Base-by-base conservation (phyloP, 2,888 invertebrate species). In the Netelia inedita region DNA sequence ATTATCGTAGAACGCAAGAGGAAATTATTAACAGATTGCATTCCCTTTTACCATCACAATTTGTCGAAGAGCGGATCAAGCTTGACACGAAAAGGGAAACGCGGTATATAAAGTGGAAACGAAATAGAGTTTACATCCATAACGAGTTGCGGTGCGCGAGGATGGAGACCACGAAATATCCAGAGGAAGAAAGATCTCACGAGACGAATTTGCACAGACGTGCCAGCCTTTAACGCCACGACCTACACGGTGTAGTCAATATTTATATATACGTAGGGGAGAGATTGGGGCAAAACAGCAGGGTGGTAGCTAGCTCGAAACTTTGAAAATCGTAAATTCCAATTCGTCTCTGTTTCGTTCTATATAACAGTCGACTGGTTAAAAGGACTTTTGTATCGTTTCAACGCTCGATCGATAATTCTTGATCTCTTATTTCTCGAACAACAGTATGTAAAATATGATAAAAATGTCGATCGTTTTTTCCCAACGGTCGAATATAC, bases 61-160 rank as follows among this genome's bases (percentile, higher is more conserved):
- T 46, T 14, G 11, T 46, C 46, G 46, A 14, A 6, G 6, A 5
- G 75, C 65, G 35, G 46, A 1, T 10, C 46, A 8, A 10, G 14
- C 46, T 55, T 78, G 23, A 43, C 21, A 50, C 69, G 69, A 81
- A 81, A 81, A 81, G 75, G 81, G 75, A 81, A 75, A 75, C 71
- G 21, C 63, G 53, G 63, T 59, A 21, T 68, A 68, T 46, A 21
- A 59, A 53, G 74, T 61, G n/a, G 57, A 23, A 69, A 41, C 23
- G 75, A 65, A 81, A 75, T 59, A 35, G 16, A 21, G 61, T 23
- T 14, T 53, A 41, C 68, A 35, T 69, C 28, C 16, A 55, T 68
- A 63, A 75, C 74, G 74, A 69, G 59, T 19, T 63, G 23, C 55
- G 71, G 16, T 69, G 65, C 75, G 65, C 63, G 53, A n/a, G 35